Percentiles rank a stretch among this genome's conserved stretches.
Evolutionary conservation across 1,140 invertebrate species (phyloP).

Genomic region (Gryon sp.): DNA sequence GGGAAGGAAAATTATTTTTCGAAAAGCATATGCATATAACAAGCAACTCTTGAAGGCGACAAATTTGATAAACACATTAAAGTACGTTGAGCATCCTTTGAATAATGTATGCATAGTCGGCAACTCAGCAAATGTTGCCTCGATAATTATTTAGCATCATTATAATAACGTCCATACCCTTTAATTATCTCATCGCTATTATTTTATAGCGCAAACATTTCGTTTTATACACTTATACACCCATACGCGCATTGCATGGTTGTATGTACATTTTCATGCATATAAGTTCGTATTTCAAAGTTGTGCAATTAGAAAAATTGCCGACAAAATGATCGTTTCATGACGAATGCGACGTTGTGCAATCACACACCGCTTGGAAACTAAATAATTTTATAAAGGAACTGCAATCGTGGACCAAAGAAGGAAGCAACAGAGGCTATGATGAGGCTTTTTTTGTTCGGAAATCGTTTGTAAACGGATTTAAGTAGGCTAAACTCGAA

Average conservation of each 20-base stretch:
- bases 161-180: constrained; percentile 25
- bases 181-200: constrained; percentile 24
- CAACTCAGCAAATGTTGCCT: constrained; percentile 13
- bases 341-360: not conserved
- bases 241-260: not conserved
- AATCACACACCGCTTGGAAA: constrained; percentile 3
- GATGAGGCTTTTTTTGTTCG: constrained; percentile 1
- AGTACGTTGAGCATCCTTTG: not conserved
- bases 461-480: constrained; percentile 32
- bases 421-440: constrained; percentile 11
- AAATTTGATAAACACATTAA: constrained; percentile 23
- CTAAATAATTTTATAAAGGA: constrained; percentile 33
- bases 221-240: not conserved
- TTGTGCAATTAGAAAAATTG: constrained; percentile 22
- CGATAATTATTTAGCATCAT: constrained; percentile 37
- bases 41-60: not conserved
- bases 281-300: not conserved
- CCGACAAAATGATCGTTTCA: not conserved
- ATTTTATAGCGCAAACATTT: constrained; percentile 11
- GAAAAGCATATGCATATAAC: not conserved
- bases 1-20: constrained; percentile 7
- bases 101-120: constrained; percentile 12
- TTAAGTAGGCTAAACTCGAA: constrained; percentile 38
- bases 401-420: not conserved
- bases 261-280: not conserved